Conservation (phyloP, 2,113 vertebrate species). For the Dipodomys ordii region DNA sequence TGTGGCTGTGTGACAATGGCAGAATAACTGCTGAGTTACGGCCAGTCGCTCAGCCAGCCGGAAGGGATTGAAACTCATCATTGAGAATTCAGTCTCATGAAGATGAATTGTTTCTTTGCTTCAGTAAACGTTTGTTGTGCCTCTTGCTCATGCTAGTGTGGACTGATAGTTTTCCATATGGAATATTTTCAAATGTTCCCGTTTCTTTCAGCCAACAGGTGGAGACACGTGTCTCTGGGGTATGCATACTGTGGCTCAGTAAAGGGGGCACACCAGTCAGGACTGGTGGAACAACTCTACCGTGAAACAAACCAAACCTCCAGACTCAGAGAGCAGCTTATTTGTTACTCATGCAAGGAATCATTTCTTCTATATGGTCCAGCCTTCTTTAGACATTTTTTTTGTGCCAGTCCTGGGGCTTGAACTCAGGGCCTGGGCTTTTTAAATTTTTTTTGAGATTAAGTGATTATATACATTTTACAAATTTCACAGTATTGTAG, state of each 20-base stretch:
- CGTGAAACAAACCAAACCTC: accelerated
- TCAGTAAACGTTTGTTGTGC: not conserved
- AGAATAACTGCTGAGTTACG: not conserved
- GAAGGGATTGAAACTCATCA: not conserved
- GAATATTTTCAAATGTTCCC: not conserved
- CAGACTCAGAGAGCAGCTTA: not conserved
- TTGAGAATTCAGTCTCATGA: not conserved
- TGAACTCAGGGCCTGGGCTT: too few relatives aligned
- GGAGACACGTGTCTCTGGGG: not conserved
- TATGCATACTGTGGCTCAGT: not conserved
- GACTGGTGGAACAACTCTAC: not conserved
- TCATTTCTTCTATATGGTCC: not conserved
- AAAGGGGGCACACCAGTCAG: accelerated
- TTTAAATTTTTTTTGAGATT: too few relatives aligned
- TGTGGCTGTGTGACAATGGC: not conserved
- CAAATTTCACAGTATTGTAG: too few relatives aligned
- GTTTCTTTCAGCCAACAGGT: not conserved
- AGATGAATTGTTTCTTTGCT: not conserved
- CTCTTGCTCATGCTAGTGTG: not conserved
- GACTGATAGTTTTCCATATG: not conserved
- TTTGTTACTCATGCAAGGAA: not conserved
- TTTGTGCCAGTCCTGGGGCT: too few relatives aligned
- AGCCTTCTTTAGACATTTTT: too few relatives aligned
- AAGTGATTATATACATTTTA: too few relatives aligned
- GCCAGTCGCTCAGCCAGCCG: not conserved